Evolutionary conservation across 2,113 vertebrate genomes (phyloP).

Genomic region (Phalacrocorax carbo): DNA sequence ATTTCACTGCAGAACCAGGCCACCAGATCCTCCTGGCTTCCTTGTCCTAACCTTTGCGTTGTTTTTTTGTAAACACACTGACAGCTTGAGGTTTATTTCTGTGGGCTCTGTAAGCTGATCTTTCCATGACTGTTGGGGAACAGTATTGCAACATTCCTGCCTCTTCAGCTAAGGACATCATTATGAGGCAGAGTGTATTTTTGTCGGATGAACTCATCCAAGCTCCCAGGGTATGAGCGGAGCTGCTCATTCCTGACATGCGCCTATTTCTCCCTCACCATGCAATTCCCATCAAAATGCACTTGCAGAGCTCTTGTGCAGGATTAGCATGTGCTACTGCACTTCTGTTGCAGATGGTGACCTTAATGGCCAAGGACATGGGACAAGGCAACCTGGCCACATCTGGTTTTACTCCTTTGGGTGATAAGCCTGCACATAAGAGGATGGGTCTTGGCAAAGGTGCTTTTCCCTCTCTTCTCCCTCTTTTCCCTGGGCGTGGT

Average conservation of each 20-base stretch:
- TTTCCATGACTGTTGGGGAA: conserved; percentile 56
- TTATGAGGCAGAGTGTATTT: conserved; percentile 67
- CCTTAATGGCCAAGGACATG: background rate
- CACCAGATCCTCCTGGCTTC: background rate
- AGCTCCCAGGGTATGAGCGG: background rate
- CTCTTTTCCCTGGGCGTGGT: background rate
- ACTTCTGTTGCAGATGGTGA: background rate
- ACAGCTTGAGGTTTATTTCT: conserved; percentile 63
- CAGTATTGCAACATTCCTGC: conserved; percentile 68
- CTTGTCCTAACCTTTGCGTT: conserved; percentile 52
- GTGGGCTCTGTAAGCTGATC: conserved; percentile 62
- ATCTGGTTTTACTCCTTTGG: background rate
- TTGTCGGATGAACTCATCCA: conserved; percentile 60
- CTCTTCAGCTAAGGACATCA: conserved; percentile 60
- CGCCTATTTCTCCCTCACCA: background rate
- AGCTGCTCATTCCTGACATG: background rate
- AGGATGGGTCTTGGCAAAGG: background rate
- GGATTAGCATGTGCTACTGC: background rate
- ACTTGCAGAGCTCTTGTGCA: background rate
- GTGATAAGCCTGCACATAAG: background rate
- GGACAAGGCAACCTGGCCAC: background rate
- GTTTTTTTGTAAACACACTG: conserved; percentile 57
- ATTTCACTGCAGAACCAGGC: background rate
- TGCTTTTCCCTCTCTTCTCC: background rate
- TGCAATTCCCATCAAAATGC: background rate